These are phyloP conservation scores for Siphonodentalium dalli DNA, from an alignment of 2,888 invertebrate species.

Conservation along the genomic window DNA sequence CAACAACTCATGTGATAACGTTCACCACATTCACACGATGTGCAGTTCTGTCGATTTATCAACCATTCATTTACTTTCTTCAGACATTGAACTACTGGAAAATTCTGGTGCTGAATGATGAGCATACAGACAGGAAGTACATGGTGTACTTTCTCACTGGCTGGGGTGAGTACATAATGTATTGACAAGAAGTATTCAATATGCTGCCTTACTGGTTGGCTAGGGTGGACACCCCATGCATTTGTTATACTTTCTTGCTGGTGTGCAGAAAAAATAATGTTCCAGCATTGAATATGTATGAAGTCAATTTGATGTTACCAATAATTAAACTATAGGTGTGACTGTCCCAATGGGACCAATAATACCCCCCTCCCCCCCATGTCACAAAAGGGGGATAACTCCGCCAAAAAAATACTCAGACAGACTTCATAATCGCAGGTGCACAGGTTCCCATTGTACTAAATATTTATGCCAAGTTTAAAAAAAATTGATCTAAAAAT, in stretches of 20 bases:
- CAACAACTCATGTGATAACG: too few species aligned
- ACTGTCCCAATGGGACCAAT: too few species aligned
- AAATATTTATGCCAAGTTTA: too few species aligned
- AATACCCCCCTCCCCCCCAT: too few species aligned
- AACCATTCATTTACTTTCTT: conserved; percentile 8
- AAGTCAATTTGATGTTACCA: neutral
- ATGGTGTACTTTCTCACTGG: conserved; percentile 57
- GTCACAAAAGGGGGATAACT: too few species aligned
- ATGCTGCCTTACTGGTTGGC: neutral
- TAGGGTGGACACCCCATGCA: neutral
- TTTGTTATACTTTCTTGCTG: neutral
- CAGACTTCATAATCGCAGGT: too few species aligned
- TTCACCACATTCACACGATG: too few species aligned
- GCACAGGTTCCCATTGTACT: too few species aligned
- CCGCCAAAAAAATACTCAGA: too few species aligned
- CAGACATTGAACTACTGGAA: conserved; percentile 61
- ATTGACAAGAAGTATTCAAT: neutral
- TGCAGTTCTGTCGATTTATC: too few species aligned
- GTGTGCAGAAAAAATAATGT: neutral
- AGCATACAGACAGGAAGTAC: conserved; percentile 61
- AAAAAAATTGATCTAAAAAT: too few species aligned
- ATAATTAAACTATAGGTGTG: too few species aligned
- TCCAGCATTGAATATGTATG: neutral
- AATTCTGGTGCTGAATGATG: conserved; percentile 61
- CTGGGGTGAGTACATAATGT: conserved; percentile 53